A percentile compares a stretch with the other conserved stretches of the same genome.
Conservation (phyloP, 2,888 invertebrate genomes). For the Ophion ellenae region DNA sequence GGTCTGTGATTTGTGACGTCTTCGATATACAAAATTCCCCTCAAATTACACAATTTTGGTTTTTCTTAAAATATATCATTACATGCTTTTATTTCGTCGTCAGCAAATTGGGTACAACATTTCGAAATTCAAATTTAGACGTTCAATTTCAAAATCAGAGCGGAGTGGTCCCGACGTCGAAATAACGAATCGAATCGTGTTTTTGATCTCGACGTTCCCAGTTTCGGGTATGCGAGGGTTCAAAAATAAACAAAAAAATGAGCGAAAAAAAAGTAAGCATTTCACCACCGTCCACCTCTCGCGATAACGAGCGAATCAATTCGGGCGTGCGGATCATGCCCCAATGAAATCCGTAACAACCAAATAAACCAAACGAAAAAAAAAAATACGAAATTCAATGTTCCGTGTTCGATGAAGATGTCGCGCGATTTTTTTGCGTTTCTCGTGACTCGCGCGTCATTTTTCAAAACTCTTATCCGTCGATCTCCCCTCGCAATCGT, state of each 20-base stretch:
- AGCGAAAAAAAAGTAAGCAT: slow-evolving; percentile 43
- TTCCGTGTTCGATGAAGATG: slow-evolving; percentile 60
- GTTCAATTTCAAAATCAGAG: not conserved
- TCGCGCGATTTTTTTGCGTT: slow-evolving; percentile 40
- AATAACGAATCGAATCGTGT: not conserved
- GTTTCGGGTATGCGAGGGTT: slow-evolving; percentile 8
- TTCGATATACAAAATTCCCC: not conserved
- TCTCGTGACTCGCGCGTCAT: slow-evolving; percentile 28
- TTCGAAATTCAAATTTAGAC: not conserved
- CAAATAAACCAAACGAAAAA: slow-evolving; percentile 15
- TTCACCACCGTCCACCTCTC: slow-evolving; percentile 62
- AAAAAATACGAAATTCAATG: slow-evolving; percentile 46
- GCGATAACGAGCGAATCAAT: slow-evolving; percentile 36
- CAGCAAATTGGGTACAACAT: not conserved
- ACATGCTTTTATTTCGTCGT: not conserved
- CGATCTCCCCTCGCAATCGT: slow-evolving; percentile 52
- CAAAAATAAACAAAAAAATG: slow-evolving; percentile 40
- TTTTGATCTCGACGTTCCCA: not conserved
- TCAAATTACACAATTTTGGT: not conserved
- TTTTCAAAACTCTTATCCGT: slow-evolving; percentile 60
- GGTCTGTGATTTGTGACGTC: too few species aligned
- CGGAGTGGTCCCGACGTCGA: not conserved
- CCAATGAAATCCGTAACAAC: slow-evolving; percentile 28
- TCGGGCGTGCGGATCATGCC: slow-evolving; percentile 24
- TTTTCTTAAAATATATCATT: not conserved